Evolutionary conservation across 2,888 invertebrate species (phyloP).

Genomic region (Heliconius aoede): DNA sequence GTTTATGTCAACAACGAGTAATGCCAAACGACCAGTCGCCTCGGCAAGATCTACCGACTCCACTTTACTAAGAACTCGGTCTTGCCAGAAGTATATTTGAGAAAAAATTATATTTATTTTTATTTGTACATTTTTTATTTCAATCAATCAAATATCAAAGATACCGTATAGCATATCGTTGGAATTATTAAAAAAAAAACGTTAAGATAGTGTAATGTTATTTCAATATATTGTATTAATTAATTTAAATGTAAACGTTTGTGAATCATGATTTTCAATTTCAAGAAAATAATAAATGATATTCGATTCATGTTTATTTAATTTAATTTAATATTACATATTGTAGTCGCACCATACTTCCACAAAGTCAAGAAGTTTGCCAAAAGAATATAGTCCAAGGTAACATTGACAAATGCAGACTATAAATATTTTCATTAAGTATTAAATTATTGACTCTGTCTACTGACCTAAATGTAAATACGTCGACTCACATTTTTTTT

Average conservation of each 20-base stretch:
- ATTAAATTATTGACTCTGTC: constrained; percentile 3
- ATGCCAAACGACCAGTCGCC: constrained; percentile 51
- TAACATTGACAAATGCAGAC: constrained; percentile 9
- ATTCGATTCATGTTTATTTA: not conserved
- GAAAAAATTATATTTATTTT: not conserved
- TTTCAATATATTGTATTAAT: not conserved
- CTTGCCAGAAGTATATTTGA: constrained; percentile 7
- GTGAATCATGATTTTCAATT: not conserved
- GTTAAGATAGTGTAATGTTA: not conserved
- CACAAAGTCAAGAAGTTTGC: constrained; percentile 17
- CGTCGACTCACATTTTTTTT: not conserved
- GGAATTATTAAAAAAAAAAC: not conserved
- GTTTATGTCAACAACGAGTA: constrained; percentile 55
- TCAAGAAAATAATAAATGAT: not conserved
- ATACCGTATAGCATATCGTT: not conserved
- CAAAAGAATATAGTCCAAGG: constrained; percentile 16
- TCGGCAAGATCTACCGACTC: constrained; percentile 27
- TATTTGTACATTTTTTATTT: not conserved
- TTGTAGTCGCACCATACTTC: constrained; percentile 3
- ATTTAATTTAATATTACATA: constrained; percentile 5
- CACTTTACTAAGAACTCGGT: constrained; percentile 21
- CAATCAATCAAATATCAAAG: not conserved
- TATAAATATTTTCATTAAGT: constrained; percentile 10
- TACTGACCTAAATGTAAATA: not conserved
- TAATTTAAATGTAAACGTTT: constrained; percentile 6